Evolutionary conservation across 2,797 vertebrate species (phyloP).

Genomic region (Oryzias sinensis): DNA sequence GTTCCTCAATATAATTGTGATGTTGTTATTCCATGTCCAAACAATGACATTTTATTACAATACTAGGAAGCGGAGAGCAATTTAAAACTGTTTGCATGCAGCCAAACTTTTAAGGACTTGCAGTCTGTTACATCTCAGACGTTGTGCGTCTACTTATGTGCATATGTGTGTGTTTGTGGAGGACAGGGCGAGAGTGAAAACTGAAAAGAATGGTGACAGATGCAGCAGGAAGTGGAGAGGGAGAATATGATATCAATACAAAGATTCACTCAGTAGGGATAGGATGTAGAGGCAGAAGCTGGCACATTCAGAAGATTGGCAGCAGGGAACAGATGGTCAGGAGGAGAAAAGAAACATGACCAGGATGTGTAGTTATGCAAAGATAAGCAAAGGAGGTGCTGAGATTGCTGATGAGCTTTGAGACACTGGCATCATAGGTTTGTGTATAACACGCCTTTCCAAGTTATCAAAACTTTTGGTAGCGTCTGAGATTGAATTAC

Average conservation of each 20-base stretch:
- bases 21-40: background rate
- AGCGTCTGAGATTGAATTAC: constrained; percentile 6
- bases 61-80: background rate
- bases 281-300: constrained; percentile 63
- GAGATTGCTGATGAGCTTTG: constrained; percentile 67
- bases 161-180: constrained; percentile 1
- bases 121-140: constrained; percentile 10
- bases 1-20: background rate
- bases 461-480: constrained; percentile 46
- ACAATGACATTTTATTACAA: background rate
- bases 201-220: constrained; percentile 8
- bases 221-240: constrained; percentile 17
- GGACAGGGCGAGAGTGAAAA: constrained; percentile 1
- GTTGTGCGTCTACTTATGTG: background rate
- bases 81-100: background rate
- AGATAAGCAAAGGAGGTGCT: constrained; percentile 71
- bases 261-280: constrained; percentile 57
- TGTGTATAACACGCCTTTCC: constrained; percentile 36
- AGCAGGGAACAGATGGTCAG: constrained; percentile 80
- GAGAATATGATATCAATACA: constrained; percentile 63
- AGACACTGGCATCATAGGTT: constrained; percentile 57
- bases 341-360: constrained; percentile 76
- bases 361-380: constrained; percentile 75
- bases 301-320: constrained; percentile 75
- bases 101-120: constrained; percentile 3